Conservation (phyloP, 2,797 vertebrate species). For the Crenuchus spilurus region DNA sequence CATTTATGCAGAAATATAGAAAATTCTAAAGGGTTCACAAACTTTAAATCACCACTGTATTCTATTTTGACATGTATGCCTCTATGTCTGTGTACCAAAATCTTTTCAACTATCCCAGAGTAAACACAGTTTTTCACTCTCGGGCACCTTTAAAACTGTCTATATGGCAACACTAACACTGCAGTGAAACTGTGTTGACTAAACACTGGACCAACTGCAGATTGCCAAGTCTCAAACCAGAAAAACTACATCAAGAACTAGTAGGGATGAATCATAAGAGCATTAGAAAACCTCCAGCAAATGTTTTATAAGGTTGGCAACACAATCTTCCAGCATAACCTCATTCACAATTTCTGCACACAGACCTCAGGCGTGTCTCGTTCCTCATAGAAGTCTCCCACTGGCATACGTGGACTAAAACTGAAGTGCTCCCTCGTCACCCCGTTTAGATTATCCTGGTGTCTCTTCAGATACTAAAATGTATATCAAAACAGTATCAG, state of each 20-base stretch:
- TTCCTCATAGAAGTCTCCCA: slow-evolving; percentile 96
- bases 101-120: too few relatives aligned
- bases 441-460: slow-evolving; percentile 63
- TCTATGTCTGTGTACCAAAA: too few relatives aligned
- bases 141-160: neutral
- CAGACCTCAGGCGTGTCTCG: slow-evolving; percentile 87
- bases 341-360: slow-evolving; percentile 1
- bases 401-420: slow-evolving; percentile 96
- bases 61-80: too few relatives aligned
- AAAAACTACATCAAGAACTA: neutral
- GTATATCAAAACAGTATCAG: too few relatives aligned
- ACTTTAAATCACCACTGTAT: too few relatives aligned
- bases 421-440: slow-evolving; percentile 96
- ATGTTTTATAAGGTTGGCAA: neutral
- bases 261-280: neutral
- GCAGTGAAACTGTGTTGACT: neutral
- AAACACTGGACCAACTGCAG: too few relatives aligned
- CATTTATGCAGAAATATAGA: too few relatives aligned
- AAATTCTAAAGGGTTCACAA: too few relatives aligned
- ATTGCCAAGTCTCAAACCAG: neutral
- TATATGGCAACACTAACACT: neutral
- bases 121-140: too few relatives aligned
- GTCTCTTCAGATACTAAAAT: slow-evolving; percentile 89
- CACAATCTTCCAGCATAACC: neutral
- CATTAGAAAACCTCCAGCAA: neutral